These are phyloP conservation scores for Ophonus ardosiacus DNA, from an alignment of 2,888 invertebrate species.

Conservation along the genomic window DNA sequence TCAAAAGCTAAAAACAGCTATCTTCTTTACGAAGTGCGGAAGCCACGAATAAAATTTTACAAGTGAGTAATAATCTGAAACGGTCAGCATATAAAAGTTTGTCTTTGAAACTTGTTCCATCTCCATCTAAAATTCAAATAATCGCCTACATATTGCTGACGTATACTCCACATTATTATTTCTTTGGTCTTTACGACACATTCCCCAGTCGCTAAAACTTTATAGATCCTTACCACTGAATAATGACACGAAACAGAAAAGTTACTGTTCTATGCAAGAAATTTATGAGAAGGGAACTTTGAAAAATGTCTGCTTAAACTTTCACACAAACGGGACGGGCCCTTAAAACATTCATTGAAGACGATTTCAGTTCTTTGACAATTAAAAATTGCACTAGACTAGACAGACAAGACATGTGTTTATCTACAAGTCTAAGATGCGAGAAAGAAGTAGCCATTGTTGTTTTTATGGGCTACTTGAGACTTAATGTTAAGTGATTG, in stretches of 20 bases:
- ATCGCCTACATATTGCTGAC: not conserved
- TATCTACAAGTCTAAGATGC: not conserved
- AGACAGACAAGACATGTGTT: not conserved
- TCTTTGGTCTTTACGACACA: conserved; percentile 4
- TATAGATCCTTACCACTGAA: conserved; percentile 48
- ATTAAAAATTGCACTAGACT: not conserved
- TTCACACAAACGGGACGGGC: conserved; percentile 7
- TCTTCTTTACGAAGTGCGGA: not conserved
- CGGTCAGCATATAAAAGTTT: conserved; percentile 33
- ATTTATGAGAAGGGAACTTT: not conserved
- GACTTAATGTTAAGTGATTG: no score
- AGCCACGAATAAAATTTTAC: conserved; percentile 23
- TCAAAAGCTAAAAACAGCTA: not conserved
- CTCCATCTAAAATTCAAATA: conserved; percentile 29
- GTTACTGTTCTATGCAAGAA: not conserved
- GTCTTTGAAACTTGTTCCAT: not conserved
- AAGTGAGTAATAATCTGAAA: conserved; percentile 35
- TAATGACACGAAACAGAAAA: conserved; percentile 36
- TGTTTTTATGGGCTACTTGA: not conserved
- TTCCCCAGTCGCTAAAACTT: not conserved
- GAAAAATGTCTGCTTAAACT: conserved; percentile 55
- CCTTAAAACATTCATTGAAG: not conserved
- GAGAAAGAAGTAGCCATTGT: not conserved
- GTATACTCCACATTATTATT: conserved; percentile 16
- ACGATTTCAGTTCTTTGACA: not conserved